A percentile compares a stretch with the other conserved stretches of the same genome.
Evolutionary conservation across 2,888 invertebrate genomes (phyloP).

Genomic region (Stenchaetothrips biformis): DNA sequence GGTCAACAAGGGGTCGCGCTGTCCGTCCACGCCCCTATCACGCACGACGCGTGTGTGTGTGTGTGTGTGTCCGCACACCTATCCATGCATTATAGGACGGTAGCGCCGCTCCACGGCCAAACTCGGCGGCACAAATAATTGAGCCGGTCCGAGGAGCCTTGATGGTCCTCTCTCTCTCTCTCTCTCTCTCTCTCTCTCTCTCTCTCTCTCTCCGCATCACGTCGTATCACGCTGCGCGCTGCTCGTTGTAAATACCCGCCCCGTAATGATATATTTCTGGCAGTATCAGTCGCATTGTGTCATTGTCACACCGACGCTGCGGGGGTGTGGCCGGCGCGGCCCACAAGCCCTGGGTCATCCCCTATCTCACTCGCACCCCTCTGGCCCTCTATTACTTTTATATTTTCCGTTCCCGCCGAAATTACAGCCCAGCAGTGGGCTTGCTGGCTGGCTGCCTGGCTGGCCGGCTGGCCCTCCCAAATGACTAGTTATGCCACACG

Average conservation of each 20-base stretch:
- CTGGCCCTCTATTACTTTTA: neutral
- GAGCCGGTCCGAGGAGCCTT: too few relatives aligned
- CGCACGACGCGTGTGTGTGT: too few relatives aligned
- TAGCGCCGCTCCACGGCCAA: too few relatives aligned
- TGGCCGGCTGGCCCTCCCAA: neutral
- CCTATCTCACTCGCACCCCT: neutral
- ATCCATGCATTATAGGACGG: too few relatives aligned
- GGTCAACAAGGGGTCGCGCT: neutral
- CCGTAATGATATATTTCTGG: neutral
- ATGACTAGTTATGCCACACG: conserved; percentile 13
- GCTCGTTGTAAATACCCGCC: neutral
- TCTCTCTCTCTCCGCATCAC: neutral
- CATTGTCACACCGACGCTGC: neutral
- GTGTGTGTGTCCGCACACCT: too few relatives aligned
- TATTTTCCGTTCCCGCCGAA: neutral
- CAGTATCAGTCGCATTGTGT: neutral
- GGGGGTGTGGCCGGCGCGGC: neutral
- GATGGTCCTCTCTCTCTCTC: neutral
- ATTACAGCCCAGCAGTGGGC: neutral
- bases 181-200: neutral
- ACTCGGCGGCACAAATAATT: too few relatives aligned
- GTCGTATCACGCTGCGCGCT: neutral
- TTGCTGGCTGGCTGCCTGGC: too few relatives aligned
- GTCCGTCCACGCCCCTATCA: too few relatives aligned
- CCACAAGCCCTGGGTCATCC: neutral